Conservation (phyloP, 2,113 vertebrate genomes). For the Mormoops blainvillei region DNA sequence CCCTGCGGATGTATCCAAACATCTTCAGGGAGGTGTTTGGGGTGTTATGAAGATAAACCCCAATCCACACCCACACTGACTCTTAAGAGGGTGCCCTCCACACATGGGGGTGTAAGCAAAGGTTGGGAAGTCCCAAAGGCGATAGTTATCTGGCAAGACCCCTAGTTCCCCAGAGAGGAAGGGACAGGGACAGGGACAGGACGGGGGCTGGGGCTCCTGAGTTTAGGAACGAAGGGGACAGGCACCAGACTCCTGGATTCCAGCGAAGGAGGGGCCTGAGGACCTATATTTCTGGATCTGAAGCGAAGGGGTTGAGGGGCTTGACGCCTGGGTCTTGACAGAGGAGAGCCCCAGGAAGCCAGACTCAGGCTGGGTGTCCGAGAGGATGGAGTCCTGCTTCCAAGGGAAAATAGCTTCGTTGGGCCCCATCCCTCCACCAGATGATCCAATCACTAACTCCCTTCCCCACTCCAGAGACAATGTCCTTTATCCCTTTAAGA, state of each 20-base stretch:
- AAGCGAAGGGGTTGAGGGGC: background rate
- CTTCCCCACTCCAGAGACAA: background rate
- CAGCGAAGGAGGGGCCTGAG: background rate
- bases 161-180: constrained; percentile 58
- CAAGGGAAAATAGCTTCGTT: background rate
- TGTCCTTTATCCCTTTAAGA: constrained; percentile 57
- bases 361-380: background rate
- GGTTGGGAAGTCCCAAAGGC: constrained; percentile 73
- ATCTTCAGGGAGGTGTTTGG: background rate
- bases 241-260: background rate
- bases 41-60: background rate
- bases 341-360: background rate
- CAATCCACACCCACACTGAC: background rate
- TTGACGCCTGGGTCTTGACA: background rate
- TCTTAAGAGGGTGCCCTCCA: constrained; percentile 49
- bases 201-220: background rate
- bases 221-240: background rate
- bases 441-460: background rate
- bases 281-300: background rate
- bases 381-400: background rate
- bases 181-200: too few relatives aligned
- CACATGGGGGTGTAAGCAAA: background rate
- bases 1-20: background rate
- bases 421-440: background rate
- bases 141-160: constrained; percentile 52